These are phyloP conservation scores for Rhodeus uyekii DNA, from an alignment of 2,797 vertebrate genomes.

Conservation along the genomic window DNA sequence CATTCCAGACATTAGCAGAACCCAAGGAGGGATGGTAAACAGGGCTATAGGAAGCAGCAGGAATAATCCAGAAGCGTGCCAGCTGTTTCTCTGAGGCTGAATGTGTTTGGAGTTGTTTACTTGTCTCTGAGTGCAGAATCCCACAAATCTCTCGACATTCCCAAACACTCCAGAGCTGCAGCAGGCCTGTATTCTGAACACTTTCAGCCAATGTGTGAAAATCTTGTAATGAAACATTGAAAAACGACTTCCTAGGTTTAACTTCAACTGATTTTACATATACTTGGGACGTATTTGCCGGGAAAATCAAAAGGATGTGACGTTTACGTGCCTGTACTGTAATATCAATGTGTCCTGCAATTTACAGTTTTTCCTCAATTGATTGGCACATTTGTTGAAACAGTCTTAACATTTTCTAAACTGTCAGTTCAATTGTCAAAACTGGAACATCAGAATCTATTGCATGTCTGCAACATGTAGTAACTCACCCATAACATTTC, in stretches of 20 bases:
- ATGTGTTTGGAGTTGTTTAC: slow-evolving; percentile 35
- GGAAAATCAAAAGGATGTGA: not conserved
- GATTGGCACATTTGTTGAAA: no score
- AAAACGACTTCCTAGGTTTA: no score
- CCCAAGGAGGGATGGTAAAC: not conserved
- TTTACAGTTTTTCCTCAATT: no score
- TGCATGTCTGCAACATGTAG: no score
- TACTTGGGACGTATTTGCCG: not conserved
- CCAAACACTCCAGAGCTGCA: not conserved
- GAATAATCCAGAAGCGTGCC: slow-evolving; percentile 42
- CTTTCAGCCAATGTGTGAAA: not conserved
- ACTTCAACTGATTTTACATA: no score
- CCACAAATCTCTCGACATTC: slow-evolving; percentile 23
- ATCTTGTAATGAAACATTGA: not conserved
- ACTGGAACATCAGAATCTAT: no score
- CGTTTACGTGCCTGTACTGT: not conserved
- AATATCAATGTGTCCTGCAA: not conserved
- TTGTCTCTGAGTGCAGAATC: slow-evolving; percentile 20
- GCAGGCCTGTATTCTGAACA: not conserved
- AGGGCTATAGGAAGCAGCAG: slow-evolving; percentile 9
- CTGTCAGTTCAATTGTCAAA: no score
- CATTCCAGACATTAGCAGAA: not conserved
- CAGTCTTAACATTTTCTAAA: no score
- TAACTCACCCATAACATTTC: no score
- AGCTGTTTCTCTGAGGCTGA: slow-evolving; percentile 35